Evolutionary conservation across 2,113 vertebrate species (phyloP), one percentile per base, ranked within the genome.

Genomic region (Corythaeola cristata): DNA sequence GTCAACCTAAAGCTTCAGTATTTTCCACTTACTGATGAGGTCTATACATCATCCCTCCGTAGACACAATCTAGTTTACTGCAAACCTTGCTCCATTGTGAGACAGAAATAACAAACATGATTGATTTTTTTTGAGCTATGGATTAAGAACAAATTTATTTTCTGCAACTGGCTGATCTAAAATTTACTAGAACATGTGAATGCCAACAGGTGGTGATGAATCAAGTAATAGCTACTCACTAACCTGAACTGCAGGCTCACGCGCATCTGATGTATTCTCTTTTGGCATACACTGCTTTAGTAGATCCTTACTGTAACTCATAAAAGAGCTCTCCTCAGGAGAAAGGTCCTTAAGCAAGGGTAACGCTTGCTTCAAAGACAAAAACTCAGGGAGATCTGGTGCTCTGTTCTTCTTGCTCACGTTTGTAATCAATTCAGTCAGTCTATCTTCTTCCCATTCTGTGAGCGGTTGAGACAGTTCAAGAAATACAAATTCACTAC

Each of bases 401-500:
- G 97, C 95, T 95, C 97, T 96, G 77, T 90, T 97, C 68, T 84
- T 96, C 71, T 73, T 97, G 96, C 98, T 98, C 79, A 98, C 95
- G 96, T 66, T 55, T 44, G 82, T 90, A 92, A 98, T 97, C 85
- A 98, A 58, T 73, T 98, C 95, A 74, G 95, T 96, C 92, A 98
- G 83, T 41, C 91, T 95, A 39, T 87, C 69, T 85, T 98, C 94
- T 90, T 98, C 97, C 71, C 39, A 47, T 93, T 97, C 93, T 71
- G 94, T 87, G 80, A 98, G 87, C 56, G 95, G 94, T 81, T 94
- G 95, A 30, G 86, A 91, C 67, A 98, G 82, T n/a, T 98, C 97
- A 91, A 98, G 96, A 95, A 98, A 98, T 68, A 98, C 23, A 84
- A 98, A 98, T 94, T 98, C 98, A 87, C 49, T 95, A 30, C 92